phyloP scores from a whole-genome alignment of 1,140 invertebrate genomes.

The Sipha flava region DNA sequence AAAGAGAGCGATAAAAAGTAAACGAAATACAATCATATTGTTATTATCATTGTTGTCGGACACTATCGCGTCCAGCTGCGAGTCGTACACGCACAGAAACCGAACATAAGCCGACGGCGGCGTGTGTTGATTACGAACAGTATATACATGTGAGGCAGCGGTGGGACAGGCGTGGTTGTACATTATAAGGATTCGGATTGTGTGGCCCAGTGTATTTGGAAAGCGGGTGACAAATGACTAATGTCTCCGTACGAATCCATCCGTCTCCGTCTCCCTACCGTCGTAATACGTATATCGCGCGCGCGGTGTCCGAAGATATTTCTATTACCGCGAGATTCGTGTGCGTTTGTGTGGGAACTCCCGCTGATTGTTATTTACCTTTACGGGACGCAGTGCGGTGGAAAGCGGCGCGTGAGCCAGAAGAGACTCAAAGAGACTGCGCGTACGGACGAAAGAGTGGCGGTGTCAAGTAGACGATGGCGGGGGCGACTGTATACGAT shows the following conservation, averaged over 20 bases:
- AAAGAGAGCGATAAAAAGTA: slow-evolving; percentile 6
- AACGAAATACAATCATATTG: neutral
- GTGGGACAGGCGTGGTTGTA: neutral
- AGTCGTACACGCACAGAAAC: neutral
- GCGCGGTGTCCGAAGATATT: neutral
- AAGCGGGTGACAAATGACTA: slow-evolving; percentile 26
- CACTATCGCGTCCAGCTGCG: slow-evolving; percentile 7
- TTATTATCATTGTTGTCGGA: neutral
- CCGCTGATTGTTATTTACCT: slow-evolving; percentile 18
- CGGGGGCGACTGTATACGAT: too few relatives aligned
- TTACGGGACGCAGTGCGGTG: too few relatives aligned
- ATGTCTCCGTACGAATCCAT: neutral
- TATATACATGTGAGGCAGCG: neutral
- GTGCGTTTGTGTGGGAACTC: slow-evolving; percentile 12
- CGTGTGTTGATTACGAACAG: neutral
- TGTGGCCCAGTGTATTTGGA: slow-evolving; percentile 9
- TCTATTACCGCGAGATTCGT: neutral
- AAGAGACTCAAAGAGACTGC: neutral
- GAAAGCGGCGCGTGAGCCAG: neutral
- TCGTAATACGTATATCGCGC: neutral
- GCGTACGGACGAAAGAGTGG: too few relatives aligned
- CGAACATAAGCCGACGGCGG: neutral
- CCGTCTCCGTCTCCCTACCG: neutral
- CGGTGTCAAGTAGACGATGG: too few relatives aligned
- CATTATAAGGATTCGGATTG: slow-evolving; percentile 5